phyloP scores from a whole-genome alignment of 2,888 invertebrate genomes.

The Pachydiplax longipennis region DNA sequence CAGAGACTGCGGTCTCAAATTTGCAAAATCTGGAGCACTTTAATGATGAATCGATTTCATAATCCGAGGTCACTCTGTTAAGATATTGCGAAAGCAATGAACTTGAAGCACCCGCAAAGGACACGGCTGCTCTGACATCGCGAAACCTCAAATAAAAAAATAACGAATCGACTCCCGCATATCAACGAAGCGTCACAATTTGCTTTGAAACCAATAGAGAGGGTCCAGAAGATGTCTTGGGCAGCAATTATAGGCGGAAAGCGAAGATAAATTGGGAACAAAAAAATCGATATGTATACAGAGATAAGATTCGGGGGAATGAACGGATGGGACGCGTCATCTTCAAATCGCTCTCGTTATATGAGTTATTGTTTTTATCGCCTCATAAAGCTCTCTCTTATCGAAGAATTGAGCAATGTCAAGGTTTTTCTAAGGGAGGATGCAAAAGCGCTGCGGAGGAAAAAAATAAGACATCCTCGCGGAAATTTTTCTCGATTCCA shows the following conservation, averaged over 20 bases:
- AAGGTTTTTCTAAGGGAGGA: not conserved
- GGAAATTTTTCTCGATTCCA: too few species aligned
- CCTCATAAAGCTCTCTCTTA: not conserved
- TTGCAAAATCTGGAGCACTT: too few species aligned
- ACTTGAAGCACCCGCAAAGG: too few species aligned
- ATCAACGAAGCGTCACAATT: too few species aligned
- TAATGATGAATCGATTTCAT: too few species aligned
- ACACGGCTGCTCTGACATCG: too few species aligned
- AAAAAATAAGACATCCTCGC: not conserved
- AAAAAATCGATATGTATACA: not conserved
- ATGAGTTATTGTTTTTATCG: not conserved
- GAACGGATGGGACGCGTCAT: slow-evolving; percentile 5
- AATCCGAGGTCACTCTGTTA: too few species aligned
- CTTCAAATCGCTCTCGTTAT: not conserved
- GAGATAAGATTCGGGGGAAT: not conserved
- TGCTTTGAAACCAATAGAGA: too few species aligned
- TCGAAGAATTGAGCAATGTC: slow-evolving; percentile 18
- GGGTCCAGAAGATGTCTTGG: not conserved
- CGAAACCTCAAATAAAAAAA: too few species aligned
- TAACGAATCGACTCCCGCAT: too few species aligned
- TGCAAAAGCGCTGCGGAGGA: not conserved
- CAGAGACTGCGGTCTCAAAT: too few species aligned
- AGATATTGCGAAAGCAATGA: too few species aligned
- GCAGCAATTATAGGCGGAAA: not conserved
- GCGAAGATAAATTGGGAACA: not conserved